Conservation (phyloP, 2,797 vertebrate species). For the Astyanax mexicanus region DNA sequence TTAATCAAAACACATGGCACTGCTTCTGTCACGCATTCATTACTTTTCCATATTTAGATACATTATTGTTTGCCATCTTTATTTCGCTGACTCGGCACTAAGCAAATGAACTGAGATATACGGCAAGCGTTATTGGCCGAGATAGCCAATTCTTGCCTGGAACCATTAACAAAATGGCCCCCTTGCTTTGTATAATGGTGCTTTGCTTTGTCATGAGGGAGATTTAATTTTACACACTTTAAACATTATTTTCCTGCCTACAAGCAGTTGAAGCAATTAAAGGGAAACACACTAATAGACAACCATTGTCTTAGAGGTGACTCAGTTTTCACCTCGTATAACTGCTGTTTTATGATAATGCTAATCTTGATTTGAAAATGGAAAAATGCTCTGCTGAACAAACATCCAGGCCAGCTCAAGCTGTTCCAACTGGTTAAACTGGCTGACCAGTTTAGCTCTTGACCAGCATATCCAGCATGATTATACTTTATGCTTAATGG, state of each 20-base stretch:
- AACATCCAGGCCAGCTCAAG: too few species aligned
- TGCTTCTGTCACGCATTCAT: conserved; percentile 68
- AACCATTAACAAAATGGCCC: conserved; percentile 75
- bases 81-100: conserved; percentile 76
- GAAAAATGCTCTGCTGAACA: too few species aligned
- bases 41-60: conserved; percentile 79
- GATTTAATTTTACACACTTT: conserved; percentile 61
- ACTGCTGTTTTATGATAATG: conserved; percentile 33
- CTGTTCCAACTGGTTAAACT: too few species aligned
- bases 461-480: too few species aligned
- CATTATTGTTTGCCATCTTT: conserved; percentile 72
- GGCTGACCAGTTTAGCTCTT: too few species aligned
- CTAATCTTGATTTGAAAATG: conserved; percentile 17
- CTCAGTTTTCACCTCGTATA: conserved; percentile 44
- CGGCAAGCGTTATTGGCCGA: conserved; percentile 71
- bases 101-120: conserved; percentile 85
- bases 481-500: too few species aligned
- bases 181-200: conserved; percentile 63
- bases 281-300: conserved; percentile 35
- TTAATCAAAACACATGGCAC: conserved; percentile 51
- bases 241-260: conserved; percentile 60
- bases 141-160: conserved; percentile 76
- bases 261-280: conserved; percentile 60
- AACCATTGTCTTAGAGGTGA: conserved; percentile 24
- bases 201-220: conserved; percentile 59